Percentiles rank a stretch among this genome's conserved stretches.
These are phyloP conservation scores for Hyposmocoma kahamanoa DNA, from an alignment of 1,140 invertebrate genomes.

Conservation along the genomic window DNA sequence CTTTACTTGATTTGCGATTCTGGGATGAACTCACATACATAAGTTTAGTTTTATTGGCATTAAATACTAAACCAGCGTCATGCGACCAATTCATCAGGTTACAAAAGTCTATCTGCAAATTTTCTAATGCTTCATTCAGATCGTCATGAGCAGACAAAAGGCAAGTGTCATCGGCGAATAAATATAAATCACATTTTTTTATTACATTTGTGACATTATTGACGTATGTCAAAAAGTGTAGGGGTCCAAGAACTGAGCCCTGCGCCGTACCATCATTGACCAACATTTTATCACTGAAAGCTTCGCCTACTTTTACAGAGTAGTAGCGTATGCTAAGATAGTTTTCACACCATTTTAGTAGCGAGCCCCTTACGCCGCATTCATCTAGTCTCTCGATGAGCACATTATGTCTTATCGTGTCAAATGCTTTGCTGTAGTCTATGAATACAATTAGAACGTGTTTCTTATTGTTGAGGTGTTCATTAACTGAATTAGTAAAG, in stretches of 20 bases:
- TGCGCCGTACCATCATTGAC: neutral
- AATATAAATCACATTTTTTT: neutral
- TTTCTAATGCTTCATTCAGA: neutral
- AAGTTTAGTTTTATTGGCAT: too few species aligned
- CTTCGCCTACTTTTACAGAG: neutral
- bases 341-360: neutral
- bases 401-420: neutral
- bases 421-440: slow-evolving; percentile 3
- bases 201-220: neutral
- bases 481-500: neutral
- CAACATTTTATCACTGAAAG: neutral
- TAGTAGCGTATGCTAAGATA: neutral
- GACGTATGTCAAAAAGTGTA: neutral
- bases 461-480: slow-evolving; percentile 1
- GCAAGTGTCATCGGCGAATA: slow-evolving; percentile 1
- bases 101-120: neutral
- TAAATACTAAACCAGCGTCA: neutral
- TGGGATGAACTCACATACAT: too few species aligned
- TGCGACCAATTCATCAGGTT: neutral
- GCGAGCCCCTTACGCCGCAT: neutral
- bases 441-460: neutral
- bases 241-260: neutral
- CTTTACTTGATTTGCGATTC: too few species aligned
- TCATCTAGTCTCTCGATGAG: neutral
- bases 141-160: neutral